Conservation (phyloP, 2,888 invertebrate species). For the Melipona beecheii region DNA sequence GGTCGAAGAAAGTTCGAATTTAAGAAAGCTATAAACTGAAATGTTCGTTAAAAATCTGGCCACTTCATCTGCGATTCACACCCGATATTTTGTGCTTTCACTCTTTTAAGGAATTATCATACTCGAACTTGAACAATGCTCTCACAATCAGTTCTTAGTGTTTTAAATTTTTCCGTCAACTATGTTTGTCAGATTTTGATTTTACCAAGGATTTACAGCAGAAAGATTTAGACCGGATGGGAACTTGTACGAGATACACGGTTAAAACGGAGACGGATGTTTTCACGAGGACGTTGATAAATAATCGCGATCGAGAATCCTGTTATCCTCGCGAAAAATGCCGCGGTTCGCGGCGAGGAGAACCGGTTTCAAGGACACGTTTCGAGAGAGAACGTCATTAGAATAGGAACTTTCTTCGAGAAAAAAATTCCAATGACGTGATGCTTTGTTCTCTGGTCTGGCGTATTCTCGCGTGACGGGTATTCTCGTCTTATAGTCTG, state of each 20-base stretch:
- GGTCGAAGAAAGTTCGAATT: too few species aligned
- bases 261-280: neutral
- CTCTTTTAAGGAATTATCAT: too few species aligned
- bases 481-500: neutral
- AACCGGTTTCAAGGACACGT: conserved; percentile 41
- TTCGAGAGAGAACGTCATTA: conserved; percentile 36
- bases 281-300: conserved; percentile 15
- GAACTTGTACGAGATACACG: too few species aligned
- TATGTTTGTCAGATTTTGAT: neutral
- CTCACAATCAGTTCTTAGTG: neutral
- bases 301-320: conserved; percentile 11
- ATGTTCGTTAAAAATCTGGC: too few species aligned
- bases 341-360: conserved; percentile 1
- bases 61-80: too few species aligned
- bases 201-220: too few species aligned
- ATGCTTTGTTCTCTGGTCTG: conserved; percentile 24
- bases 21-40: too few species aligned
- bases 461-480: neutral
- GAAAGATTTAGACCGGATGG: neutral
- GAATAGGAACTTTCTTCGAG: conserved; percentile 25
- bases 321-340: conserved; percentile 12
- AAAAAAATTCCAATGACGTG: conserved; percentile 14
- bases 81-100: too few species aligned
- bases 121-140: neutral
- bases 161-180: neutral